A percentile compares a stretch with the other conserved stretches of the same genome.
Conservation (phyloP, 2,888 invertebrate genomes). For the Ophion slaviceki region DNA sequence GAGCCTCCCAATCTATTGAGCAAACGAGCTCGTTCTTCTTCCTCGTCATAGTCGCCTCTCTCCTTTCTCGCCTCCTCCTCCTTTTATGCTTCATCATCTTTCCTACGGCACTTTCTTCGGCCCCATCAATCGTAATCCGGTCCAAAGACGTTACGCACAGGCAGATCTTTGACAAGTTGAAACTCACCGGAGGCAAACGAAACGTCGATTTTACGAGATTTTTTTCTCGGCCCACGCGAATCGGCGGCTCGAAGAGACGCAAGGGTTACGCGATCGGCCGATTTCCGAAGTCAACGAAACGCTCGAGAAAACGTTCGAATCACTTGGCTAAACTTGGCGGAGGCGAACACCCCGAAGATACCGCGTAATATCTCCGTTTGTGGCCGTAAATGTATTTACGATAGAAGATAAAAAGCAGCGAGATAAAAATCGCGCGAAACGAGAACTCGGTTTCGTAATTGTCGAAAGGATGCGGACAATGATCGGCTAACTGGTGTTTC, state of each 20-base stretch:
- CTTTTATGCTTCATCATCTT: slow-evolving; percentile 51
- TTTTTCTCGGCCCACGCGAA: background rate
- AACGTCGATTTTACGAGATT: slow-evolving; percentile 2
- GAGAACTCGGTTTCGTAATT: slow-evolving; percentile 30
- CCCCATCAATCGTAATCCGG: slow-evolving; percentile 63
- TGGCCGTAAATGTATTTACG: slow-evolving; percentile 35
- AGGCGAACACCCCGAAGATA: background rate
- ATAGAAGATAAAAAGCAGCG: slow-evolving; percentile 17
- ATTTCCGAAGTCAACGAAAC: background rate
- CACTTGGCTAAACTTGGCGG: background rate
- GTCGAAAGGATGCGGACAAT: slow-evolving; percentile 37
- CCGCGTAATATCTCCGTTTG: slow-evolving; percentile 2
- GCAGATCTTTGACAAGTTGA: slow-evolving; percentile 1
- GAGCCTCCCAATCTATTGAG: slow-evolving; percentile 42
- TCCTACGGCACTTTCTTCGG: slow-evolving; percentile 60
- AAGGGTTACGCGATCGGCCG: background rate
- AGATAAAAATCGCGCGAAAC: slow-evolving; percentile 2
- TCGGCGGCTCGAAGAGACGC: background rate
- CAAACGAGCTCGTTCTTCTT: slow-evolving; percentile 49
- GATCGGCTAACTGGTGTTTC: slow-evolving; percentile 26
- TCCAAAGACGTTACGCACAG: slow-evolving; percentile 34
- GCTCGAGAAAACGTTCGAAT: slow-evolving; percentile 12
- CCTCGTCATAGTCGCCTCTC: slow-evolving; percentile 6
- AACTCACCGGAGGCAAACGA: background rate
- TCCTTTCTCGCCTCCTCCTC: slow-evolving; percentile 32